These are phyloP conservation scores for Callyntrura guangdongensis DNA, from an alignment of 2,888 invertebrate species.

Conservation along the genomic window DNA sequence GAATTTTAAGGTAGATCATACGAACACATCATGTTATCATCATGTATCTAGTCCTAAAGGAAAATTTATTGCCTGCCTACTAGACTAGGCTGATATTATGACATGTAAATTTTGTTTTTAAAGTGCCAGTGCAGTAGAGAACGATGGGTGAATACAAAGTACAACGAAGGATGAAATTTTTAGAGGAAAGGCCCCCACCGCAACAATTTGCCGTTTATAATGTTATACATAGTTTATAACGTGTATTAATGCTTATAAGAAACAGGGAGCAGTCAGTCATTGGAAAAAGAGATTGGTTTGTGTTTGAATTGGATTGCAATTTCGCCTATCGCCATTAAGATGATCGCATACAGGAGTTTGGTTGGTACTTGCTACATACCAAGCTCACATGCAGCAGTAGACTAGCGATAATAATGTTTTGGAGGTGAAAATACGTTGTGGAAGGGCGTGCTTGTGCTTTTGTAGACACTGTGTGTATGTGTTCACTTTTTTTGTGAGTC, in stretches of 20 bases:
- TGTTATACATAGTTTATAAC: too few relatives aligned
- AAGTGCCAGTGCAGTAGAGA: neutral
- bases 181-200: neutral
- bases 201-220: too few relatives aligned
- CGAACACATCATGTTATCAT: too few relatives aligned
- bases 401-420: neutral
- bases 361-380: neutral
- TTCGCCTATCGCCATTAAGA: conserved; percentile 56
- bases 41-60: too few relatives aligned
- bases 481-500: neutral
- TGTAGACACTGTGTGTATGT: neutral
- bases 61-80: neutral
- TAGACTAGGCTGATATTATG: neutral
- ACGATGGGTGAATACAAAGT: neutral
- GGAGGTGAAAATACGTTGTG: neutral
- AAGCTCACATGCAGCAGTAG: neutral
- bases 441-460: neutral
- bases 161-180: neutral
- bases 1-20: too few relatives aligned
- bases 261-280: conserved; percentile 47
- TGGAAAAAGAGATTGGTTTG: conserved; percentile 66
- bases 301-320: conserved; percentile 71
- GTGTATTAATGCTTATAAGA: neutral
- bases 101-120: neutral
- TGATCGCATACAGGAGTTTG: conserved; percentile 31